These are phyloP conservation scores for Coregonus suidteri DNA, from an alignment of 2,797 vertebrate species.

Conservation along the genomic window DNA sequence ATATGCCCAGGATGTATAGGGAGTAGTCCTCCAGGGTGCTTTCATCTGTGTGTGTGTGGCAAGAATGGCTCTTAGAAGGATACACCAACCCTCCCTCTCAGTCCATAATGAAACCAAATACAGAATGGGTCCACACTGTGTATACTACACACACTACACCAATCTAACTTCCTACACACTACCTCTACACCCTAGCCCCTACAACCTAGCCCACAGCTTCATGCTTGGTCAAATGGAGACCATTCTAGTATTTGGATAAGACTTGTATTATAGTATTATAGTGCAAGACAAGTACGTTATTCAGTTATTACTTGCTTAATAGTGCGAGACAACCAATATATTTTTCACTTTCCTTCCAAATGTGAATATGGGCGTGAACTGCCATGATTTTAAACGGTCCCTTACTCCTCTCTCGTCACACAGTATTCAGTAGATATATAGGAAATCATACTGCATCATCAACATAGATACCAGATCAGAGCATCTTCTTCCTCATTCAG, in stretches of 20 bases:
- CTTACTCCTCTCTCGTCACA: conserved; percentile 4
- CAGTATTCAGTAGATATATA: background rate
- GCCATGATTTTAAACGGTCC: conserved; percentile 33
- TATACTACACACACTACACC: background rate
- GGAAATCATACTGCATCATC: background rate
- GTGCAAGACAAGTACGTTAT: conserved; percentile 43
- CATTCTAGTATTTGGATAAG: background rate
- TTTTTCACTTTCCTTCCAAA: conserved; percentile 28
- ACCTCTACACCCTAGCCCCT: too few relatives aligned
- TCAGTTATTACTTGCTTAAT: background rate
- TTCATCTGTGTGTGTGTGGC: conserved; percentile 15
- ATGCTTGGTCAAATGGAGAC: background rate
- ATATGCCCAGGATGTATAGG: conserved; percentile 40
- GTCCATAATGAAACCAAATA: background rate
- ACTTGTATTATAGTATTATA: conserved; percentile 12
- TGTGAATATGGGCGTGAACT: conserved; percentile 18
- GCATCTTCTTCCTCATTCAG: conserved; percentile 6
- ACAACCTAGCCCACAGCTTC: background rate
- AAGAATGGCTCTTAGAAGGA: conserved; percentile 30
- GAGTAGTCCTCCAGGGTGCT: conserved; percentile 30
- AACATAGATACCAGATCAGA: background rate
- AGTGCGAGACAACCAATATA: background rate
- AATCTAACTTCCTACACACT: too few relatives aligned
- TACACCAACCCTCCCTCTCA: background rate
- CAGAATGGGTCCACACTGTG: background rate